phyloP scores from a whole-genome alignment of 2,888 invertebrate species.

The Diogma glabrata region DNA sequence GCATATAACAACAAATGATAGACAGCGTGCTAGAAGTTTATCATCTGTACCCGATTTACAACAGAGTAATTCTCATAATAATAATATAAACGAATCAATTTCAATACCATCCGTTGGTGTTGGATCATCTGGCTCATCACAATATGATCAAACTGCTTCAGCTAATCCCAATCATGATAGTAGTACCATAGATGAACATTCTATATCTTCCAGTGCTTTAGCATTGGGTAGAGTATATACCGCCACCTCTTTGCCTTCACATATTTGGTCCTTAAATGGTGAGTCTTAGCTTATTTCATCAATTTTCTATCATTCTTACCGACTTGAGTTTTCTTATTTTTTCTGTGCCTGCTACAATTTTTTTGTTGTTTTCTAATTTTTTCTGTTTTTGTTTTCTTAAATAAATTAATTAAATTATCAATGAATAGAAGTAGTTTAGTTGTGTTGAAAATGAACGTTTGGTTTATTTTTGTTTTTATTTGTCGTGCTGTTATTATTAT shows the following conservation, averaged over 20 bases:
- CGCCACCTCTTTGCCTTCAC: conserved; percentile 80
- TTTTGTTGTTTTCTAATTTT: background rate
- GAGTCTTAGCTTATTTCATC: conserved; percentile 37
- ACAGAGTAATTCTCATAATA: conserved; percentile 20
- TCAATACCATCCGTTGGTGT: conserved; percentile 29
- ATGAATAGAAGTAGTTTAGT: too few species aligned
- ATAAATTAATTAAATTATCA: too few species aligned
- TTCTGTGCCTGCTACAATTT: background rate
- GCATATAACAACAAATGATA: conserved; percentile 56
- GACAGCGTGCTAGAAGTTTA: conserved; percentile 71
- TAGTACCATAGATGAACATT: conserved; percentile 9
- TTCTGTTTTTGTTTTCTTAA: too few species aligned
- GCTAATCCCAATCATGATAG: conserved; percentile 23
- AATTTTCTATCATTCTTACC: background rate
- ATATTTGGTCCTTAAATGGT: conserved; percentile 89
- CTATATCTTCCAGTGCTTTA: conserved; percentile 29
- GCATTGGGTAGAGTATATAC: conserved; percentile 70
- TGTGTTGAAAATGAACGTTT: too few species aligned
- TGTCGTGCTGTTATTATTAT: too few species aligned
- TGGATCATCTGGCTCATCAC: conserved; percentile 15
- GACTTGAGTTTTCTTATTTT: background rate
- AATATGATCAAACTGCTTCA: conserved; percentile 32
- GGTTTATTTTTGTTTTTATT: too few species aligned
- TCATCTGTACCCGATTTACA: conserved; percentile 71
- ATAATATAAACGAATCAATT: conserved; percentile 37